These are phyloP conservation scores for Percina caprodes DNA, from an alignment of 2,113 vertebrate species.

Conservation along the genomic window DNA sequence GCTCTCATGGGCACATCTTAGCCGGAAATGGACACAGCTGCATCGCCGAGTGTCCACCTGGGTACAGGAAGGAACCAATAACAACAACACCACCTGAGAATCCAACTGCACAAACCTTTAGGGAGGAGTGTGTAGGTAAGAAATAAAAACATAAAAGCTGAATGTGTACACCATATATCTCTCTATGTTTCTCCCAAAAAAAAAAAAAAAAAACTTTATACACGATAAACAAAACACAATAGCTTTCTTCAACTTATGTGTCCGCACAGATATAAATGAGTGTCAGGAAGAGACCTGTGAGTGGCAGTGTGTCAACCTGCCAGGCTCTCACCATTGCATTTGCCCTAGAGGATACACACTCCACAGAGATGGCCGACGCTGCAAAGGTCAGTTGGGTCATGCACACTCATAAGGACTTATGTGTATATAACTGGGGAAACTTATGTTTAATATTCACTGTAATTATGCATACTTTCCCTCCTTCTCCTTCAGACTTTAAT, in stretches of 20 bases:
- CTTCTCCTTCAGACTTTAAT: constrained; percentile 70
- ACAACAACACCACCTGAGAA: constrained; percentile 3
- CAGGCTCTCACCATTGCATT: constrained; percentile 75
- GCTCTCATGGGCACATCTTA: constrained; percentile 53
- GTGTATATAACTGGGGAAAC: not conserved
- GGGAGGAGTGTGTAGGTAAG: constrained; percentile 60
- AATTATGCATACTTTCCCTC: not conserved
- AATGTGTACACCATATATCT: not conserved
- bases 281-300: constrained; percentile 71
- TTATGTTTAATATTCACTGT: not conserved
- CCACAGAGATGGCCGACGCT: constrained; percentile 53
- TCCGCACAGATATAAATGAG: constrained; percentile 76
- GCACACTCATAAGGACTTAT: not conserved
- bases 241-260: not conserved
- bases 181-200: not conserved
- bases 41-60: constrained; percentile 66
- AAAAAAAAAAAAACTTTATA: not conserved
- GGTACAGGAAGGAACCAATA: constrained; percentile 51
- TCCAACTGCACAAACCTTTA: not conserved
- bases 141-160: not conserved
- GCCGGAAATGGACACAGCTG: constrained; percentile 67
- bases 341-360: constrained; percentile 74
- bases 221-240: no score
- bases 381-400: constrained; percentile 65
- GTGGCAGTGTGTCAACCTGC: constrained; percentile 77